Base-by-base conservation (phyloP, 2,888 invertebrate species). In the Pheosia tremula region DNA sequence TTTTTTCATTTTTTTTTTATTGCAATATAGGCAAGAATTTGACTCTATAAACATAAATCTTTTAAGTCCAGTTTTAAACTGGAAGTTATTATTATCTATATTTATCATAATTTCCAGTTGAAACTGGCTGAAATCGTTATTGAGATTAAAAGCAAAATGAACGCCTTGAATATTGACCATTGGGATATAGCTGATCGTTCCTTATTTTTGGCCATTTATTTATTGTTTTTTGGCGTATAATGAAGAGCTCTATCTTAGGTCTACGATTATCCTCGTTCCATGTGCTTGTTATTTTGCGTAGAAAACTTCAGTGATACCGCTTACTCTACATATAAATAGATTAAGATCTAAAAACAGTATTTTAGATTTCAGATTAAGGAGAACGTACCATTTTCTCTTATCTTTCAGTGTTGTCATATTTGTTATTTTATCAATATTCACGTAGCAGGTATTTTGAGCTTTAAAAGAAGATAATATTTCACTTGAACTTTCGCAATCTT, bases 241-340 rank as follows among this genome's bases (percentile, higher is more conserved):
- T 24, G 24, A 45, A 3, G 9, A 45, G 8, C 6, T 57, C 24
- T 50, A 38, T 37, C 37, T 10, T 24, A 50, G 50, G 6, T 24
- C 24, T 6, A 50, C 24, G 39, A 37, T 61, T 53, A 55, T 60
- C 4, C 56, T 43, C n/a, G 5, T 53, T 56, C 36, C 53, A 38
- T 47, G 8, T 58, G 56, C 41, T 57, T 55, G 60, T 41, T 24
- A 37, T 57, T 41, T 49, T 52, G 24, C 52, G 41, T 41, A 59
- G 57, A 53, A 39, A 61, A 56, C 60, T 66, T 62, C 56, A 52
- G 62, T 55, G 52, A 60, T 53, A 61, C 57, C 57, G 58, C 61
- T 67, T 70, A 66, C 56, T 64, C 47, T 70, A 64, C 11, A 10
- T 11, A 53, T 53, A 53, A 53, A 53, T 6, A 53, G 53, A 39